Percentiles rank a stretch among this genome's conserved stretches.
These are phyloP conservation scores for Aurelia aurita DNA, from an alignment of 30 jellyfish, hydroid and myxozoan species.

Conservation along the genomic window DNA sequence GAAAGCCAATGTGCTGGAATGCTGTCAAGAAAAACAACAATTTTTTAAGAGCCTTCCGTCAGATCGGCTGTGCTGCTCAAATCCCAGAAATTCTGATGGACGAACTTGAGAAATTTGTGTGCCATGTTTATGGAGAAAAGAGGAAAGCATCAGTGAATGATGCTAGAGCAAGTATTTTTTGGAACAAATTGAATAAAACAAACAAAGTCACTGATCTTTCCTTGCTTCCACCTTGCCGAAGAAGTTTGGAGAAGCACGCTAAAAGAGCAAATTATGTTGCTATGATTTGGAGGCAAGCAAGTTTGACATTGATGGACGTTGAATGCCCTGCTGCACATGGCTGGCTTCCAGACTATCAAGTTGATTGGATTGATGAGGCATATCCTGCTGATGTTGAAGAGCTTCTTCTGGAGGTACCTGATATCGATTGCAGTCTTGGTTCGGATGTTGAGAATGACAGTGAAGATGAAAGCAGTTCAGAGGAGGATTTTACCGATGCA, in stretches of 20 bases:
- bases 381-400: constrained; percentile 57
- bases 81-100: constrained; percentile 41
- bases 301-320: constrained; percentile 6
- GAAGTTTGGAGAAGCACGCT: background rate
- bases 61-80: constrained; percentile 44
- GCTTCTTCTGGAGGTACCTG: constrained; percentile 46
- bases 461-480: constrained; percentile 7
- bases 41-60: constrained; percentile 47
- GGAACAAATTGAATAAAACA: background rate
- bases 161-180: constrained; percentile 1
- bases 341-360: constrained; percentile 50
- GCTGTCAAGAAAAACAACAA: constrained; percentile 42
- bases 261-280: background rate
- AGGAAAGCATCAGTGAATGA: constrained; percentile 32
- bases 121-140: constrained; percentile 49
- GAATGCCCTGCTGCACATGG: constrained; percentile 55
- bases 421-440: constrained; percentile 23
- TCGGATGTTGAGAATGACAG: constrained; percentile 11
- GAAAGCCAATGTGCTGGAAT: constrained; percentile 57
- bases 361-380: constrained; percentile 55
- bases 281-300: constrained; percentile 5
- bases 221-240: constrained; percentile 1
- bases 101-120: constrained; percentile 51
- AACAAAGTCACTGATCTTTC: background rate
- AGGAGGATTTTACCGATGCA: constrained; percentile 1